Evolutionary conservation across 1,140 invertebrate species (phyloP).

Genomic region (Catajapyx aquilonaris): DNA sequence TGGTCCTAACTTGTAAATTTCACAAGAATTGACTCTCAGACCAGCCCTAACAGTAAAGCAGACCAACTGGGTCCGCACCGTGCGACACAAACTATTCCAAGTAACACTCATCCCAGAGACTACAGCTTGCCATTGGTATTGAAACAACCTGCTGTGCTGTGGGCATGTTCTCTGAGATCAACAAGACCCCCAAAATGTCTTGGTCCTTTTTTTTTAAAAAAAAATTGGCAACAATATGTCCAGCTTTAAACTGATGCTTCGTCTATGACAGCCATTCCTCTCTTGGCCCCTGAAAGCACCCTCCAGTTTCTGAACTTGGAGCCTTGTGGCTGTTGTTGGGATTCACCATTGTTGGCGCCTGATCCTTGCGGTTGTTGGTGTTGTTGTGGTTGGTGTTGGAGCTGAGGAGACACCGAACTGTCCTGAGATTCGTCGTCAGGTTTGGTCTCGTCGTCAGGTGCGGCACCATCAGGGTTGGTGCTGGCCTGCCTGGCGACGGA

Average conservation of each 20-base stretch:
- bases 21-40: no score
- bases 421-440: conserved; percentile 6
- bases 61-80: no score
- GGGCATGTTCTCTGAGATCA: no score
- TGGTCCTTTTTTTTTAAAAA: no score
- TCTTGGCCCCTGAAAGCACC: conserved; percentile 9
- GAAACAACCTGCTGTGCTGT: no score
- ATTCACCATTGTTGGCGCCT: conserved; percentile 13
- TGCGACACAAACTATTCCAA: no score
- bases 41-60: no score
- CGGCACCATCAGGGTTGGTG: conserved; percentile 7
- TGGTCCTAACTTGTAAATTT: no score
- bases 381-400: background rate
- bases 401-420: background rate
- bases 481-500: conserved; percentile 30
- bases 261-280: conserved; percentile 44
- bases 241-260: conserved; percentile 35
- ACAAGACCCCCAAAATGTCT: no score
- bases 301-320: conserved; percentile 7
- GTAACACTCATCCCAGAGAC: no score
- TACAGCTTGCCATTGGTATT: no score
- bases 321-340: conserved; percentile 7
- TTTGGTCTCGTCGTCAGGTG: conserved; percentile 13
- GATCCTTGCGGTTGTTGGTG: conserved; percentile 1
- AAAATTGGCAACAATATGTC: no score